Percentiles rank a stretch among this genome's conserved stretches.
Evolutionary conservation across 2,113 vertebrate species (phyloP).

Genomic region (Burhinus oedicnemus): DNA sequence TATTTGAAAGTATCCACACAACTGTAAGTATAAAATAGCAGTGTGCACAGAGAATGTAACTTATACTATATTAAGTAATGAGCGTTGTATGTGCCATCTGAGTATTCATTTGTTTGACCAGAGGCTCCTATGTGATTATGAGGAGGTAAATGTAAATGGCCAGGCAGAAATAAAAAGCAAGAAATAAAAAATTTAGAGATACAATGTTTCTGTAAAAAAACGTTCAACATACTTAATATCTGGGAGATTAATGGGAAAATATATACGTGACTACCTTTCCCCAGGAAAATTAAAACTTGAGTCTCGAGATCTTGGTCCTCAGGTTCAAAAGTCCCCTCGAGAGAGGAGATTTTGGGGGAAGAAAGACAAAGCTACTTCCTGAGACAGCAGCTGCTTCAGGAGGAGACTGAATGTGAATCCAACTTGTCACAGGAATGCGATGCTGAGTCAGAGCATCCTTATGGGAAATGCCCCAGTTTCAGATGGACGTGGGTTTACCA

Average conservation of each 20-base stretch:
- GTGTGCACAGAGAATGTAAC: neutral
- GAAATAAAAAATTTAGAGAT: neutral
- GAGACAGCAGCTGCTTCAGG: neutral
- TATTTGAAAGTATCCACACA: neutral
- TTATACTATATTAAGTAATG: neutral
- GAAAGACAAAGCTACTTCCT: neutral
- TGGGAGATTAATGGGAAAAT: neutral
- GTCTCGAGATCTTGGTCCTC: neutral
- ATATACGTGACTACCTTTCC: neutral
- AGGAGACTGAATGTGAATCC: neutral
- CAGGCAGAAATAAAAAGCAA: neutral
- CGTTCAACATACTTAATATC: neutral
- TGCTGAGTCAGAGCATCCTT: neutral
- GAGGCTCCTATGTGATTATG: neutral
- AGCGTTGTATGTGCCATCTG: neutral
- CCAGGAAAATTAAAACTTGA: neutral
- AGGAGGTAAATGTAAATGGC: neutral
- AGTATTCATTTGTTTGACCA: neutral
- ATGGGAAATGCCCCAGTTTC: neutral
- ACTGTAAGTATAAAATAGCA: neutral
- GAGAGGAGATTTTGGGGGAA: neutral
- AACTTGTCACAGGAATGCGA: neutral
- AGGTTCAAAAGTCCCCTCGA: neutral
- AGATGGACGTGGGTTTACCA: neutral
- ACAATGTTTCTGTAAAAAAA: neutral